These are phyloP conservation scores for Pseudopodoces humilis DNA, from an alignment of 2,113 vertebrate species.

Conservation along the genomic window DNA sequence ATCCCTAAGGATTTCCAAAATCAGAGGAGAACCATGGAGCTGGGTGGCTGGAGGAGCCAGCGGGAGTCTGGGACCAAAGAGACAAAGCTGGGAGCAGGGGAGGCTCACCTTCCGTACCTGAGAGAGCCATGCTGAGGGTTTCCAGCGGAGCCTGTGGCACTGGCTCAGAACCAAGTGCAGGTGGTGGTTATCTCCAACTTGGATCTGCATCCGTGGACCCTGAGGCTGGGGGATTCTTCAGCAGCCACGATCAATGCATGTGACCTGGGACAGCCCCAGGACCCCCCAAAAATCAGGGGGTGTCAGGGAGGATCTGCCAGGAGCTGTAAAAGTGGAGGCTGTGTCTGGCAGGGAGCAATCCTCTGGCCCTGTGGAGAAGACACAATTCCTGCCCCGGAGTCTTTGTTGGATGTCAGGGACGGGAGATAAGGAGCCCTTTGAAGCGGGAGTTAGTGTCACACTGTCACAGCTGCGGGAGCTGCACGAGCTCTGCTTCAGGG, in stretches of 20 bases:
- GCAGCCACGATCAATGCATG: accelerated
- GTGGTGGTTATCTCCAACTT: accelerated
- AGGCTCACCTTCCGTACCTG: accelerated
- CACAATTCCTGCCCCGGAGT: background rate
- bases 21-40: background rate
- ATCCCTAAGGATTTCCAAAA: accelerated
- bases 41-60: background rate
- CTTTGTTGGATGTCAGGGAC: background rate
- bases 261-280: background rate
- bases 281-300: accelerated
- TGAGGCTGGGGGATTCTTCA: accelerated
- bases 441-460: background rate
- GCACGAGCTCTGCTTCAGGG: background rate
- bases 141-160: background rate
- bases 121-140: background rate
- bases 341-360: accelerated
- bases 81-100: background rate
- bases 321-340: background rate
- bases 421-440: background rate
- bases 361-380: accelerated
- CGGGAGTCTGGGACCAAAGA: background rate
- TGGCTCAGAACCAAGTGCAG: background rate
- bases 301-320: background rate
- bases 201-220: accelerated
- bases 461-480: background rate